Evolutionary conservation across 2,888 invertebrate genomes (phyloP), one percentile per base, ranked within the genome.

Genomic region (Drosophila koepferae): DNA sequence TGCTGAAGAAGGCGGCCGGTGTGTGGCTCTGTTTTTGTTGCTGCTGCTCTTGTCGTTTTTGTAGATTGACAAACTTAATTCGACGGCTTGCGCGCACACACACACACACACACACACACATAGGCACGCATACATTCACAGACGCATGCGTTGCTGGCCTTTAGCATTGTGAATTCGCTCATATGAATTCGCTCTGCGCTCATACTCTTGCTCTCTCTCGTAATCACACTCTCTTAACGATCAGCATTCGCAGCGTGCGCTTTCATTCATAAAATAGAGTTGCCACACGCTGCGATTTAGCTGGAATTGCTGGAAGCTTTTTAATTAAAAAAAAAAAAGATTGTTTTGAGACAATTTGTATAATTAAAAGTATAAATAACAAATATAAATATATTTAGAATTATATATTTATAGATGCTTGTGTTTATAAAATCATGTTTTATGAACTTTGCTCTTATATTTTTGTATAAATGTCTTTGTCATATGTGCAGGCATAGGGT

Each of bases 241-340:
- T 53, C 44, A 10, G 18, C 36, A 41, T 40, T 38, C 36, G 40
- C 43, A 10, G 55, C 41, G 46, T 18, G 18, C 68, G 44, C 43
- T 69, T 69, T 69, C 69, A 69, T 69, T 69, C 69, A 69, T 69
- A 68, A 68, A 69, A 41, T 51, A 68, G 69, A 68, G 68, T 68
- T 68, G 68, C 58, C 53, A 46, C 67, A 55, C 14, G 46, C 16
- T 67, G 54, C 20, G 67, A 46, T 66, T 66, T 54, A 53, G 38
- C 38, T 31, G 38, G 67, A 65, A 65, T 53, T 44, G 18, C 18
- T 43, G 18, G 14, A 46, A 54, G 64, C 34, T 46, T 40, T 48
- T 64, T 64, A 40, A 66, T 46, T 23, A 28, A 46, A 46, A 53
- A 12, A 53, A 12, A 44, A 16, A 18, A 6, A 2, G 9, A n/a